phyloP scores from a whole-genome alignment of 2,888 invertebrate genomes.

The Crocallis elinguaria region DNA sequence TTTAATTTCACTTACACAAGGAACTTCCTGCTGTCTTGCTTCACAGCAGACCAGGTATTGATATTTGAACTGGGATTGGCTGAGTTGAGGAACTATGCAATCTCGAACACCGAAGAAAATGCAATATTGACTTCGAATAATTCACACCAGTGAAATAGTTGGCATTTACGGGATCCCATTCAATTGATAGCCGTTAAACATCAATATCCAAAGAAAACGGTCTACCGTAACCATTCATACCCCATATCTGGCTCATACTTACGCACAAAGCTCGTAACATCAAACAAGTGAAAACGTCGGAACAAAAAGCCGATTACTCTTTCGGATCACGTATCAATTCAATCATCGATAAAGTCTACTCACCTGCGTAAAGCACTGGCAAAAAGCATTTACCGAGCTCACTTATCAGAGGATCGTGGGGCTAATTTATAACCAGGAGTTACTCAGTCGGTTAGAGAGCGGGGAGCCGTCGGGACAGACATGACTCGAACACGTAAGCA shows the following conservation, averaged over 20 bases:
- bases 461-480: slow-evolving; percentile 43
- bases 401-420: slow-evolving; percentile 76
- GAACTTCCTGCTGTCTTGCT: too few species aligned
- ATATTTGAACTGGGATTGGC: too few species aligned
- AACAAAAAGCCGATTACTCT: slow-evolving; percentile 56
- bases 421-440: slow-evolving; percentile 80
- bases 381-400: slow-evolving; percentile 72
- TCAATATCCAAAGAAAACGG: slow-evolving; percentile 9
- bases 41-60: neutral
- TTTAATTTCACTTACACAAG: too few species aligned
- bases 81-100: neutral
- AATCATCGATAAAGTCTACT: slow-evolving; percentile 76
- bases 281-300: slow-evolving; percentile 39
- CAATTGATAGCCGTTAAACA: slow-evolving; percentile 18
- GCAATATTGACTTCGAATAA: neutral
- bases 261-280: slow-evolving; percentile 27
- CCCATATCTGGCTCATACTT: slow-evolving; percentile 28
- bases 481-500: slow-evolving; percentile 81
- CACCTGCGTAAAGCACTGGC: slow-evolving; percentile 70
- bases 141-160: neutral
- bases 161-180: neutral
- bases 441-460: slow-evolving; percentile 68
- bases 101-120: neutral
- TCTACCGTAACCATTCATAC: slow-evolving; percentile 23
- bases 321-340: slow-evolving; percentile 77